Evolutionary conservation across 1,140 invertebrate genomes (phyloP), one percentile per base, ranked within the genome.

Genomic region (Bradysia coprophila): DNA sequence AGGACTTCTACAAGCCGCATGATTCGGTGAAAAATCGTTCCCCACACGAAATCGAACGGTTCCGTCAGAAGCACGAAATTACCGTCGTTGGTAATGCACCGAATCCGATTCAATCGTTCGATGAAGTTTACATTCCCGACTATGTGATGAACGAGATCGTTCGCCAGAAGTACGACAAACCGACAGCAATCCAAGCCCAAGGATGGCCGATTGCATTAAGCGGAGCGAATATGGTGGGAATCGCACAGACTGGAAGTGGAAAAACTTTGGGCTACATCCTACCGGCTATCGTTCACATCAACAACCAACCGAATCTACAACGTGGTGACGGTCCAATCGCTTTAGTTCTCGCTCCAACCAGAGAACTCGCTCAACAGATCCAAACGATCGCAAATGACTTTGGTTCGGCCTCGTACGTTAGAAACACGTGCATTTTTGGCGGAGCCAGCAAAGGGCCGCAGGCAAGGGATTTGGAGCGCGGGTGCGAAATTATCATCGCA

Each of bases 291-390:
- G 82, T 96, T 19, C 92, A 97, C 55, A 94, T 94, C 43, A 89
- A 88, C 51, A 77, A 90, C 55, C 91, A 96, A 57, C 73, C 76
- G 33, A 76, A 77, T 10, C 61, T 92, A 31, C 69, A 75, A 50
- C 66, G 79, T 43, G 83, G 86, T 15, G 89, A 93, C 65, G 90
- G 89, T 20, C 89, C 89, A 1, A 85, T 94, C 54, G 89, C 82
- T 21, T 63, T 97, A 4, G 80, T 96, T 19, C 64, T 97, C 31
- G 89, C 91, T 21, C 93, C 93, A 3, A 98, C 93, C 1, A 66
- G 93, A 55, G 93, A 98, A 61, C 65, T 97, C 42, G 93, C 93
- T 1, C 91, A 95, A 55, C 93, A 97, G 64, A 95, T 97, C 46
- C 82, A 95, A 63, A 78, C 87, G 62, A 90, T 96, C 31, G 87